Percentiles rank a stretch among this genome's conserved stretches.
Evolutionary conservation across 2,113 vertebrate species (phyloP).

Genomic region (Sceloporus tristichus): DNA sequence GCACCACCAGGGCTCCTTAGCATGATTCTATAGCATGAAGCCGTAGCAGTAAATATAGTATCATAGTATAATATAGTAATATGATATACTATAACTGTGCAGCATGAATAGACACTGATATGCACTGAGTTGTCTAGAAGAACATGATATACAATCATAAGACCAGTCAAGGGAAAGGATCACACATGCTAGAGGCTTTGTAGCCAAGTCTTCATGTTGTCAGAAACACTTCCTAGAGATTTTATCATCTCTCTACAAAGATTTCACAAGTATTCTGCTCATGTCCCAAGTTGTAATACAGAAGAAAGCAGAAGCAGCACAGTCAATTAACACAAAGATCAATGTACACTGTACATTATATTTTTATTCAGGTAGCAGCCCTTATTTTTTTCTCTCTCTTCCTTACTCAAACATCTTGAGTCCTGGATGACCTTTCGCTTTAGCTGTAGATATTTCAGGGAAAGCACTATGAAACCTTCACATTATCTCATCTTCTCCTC

Average conservation of each 20-base stretch:
- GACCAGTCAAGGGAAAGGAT: background rate
- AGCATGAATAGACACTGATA: background rate
- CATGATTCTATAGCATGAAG: too few relatives aligned
- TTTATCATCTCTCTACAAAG: background rate
- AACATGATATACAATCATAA: background rate
- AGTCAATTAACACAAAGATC: background rate
- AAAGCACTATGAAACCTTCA: conserved; percentile 42
- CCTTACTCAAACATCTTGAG: conserved; percentile 25
- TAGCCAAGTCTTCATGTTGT: background rate
- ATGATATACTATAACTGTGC: too few relatives aligned
- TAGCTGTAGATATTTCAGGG: conserved; percentile 56
- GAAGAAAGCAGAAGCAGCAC: background rate
- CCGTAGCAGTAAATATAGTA: too few relatives aligned
- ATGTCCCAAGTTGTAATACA: background rate
- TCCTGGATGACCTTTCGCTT: conserved; percentile 51
- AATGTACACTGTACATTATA: background rate
- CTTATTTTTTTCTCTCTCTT: background rate
- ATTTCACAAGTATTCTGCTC: background rate
- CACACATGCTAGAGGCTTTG: background rate
- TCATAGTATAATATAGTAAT: too few relatives aligned
- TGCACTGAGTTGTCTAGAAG: background rate
- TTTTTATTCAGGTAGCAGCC: conserved; percentile 5
- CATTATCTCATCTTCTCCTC: conserved; percentile 49
- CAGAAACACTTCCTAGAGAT: background rate
- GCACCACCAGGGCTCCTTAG: too few relatives aligned